Evolutionary conservation across 2,797 vertebrate genomes (phyloP).

Genomic region (Notamacropus eugenii): DNA sequence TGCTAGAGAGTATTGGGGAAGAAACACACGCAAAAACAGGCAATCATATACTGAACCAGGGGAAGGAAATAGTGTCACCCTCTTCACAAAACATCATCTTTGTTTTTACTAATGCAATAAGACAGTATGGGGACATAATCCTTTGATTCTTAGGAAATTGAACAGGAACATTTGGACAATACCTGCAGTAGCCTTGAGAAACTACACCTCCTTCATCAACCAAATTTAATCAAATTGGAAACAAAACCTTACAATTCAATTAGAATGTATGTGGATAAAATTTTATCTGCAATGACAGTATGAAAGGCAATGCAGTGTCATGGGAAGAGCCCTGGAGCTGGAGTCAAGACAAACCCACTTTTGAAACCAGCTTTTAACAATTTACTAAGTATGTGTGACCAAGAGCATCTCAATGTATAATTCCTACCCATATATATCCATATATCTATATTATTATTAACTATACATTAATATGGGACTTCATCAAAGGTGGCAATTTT

Average conservation of each 20-base stretch:
- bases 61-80: not conserved
- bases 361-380: not conserved
- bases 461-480: not conserved
- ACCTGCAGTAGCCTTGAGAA: not conserved
- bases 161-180: not conserved
- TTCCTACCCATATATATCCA: not conserved
- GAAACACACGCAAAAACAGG: not conserved
- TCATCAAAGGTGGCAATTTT: not conserved
- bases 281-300: not conserved
- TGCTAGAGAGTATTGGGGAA: too few relatives aligned
- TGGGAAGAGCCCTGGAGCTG: not conserved
- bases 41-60: not conserved
- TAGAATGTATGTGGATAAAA: not conserved
- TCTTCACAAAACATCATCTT: not conserved
- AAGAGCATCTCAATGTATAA: not conserved
- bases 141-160: not conserved
- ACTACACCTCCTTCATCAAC: not conserved
- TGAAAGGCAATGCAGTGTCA: not conserved
- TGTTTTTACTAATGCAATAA: not conserved
- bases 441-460: not conserved
- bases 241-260: not conserved
- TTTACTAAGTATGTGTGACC: not conserved
- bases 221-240: not conserved
- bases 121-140: not conserved
- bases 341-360: not conserved